These are phyloP conservation scores for Diachrysia chrysitis DNA, from an alignment of 2,888 invertebrate species.

Conservation along the genomic window DNA sequence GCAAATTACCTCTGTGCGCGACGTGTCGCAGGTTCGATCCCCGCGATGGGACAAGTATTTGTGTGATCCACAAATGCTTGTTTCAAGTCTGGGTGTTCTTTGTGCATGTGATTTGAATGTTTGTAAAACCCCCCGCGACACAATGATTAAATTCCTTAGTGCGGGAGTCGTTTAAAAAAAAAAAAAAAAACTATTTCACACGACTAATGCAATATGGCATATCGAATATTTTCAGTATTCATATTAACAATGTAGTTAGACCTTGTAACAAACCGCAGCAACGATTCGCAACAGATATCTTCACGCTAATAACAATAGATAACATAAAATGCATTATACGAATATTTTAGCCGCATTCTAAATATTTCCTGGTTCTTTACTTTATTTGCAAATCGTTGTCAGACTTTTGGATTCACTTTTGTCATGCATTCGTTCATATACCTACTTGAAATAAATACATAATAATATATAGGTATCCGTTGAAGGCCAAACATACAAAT, in stretches of 20 bases:
- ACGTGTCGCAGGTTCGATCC: no score
- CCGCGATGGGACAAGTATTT: no score
- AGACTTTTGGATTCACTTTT: neutral
- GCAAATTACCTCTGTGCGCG: no score
- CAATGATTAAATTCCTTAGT: no score
- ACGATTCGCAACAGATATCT: neutral
- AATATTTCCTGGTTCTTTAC: neutral
- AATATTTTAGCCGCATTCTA: neutral
- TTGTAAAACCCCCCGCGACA: no score
- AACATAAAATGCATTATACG: constrained; percentile 2
- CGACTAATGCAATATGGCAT: neutral
- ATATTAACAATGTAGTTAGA: neutral
- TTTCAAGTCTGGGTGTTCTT: no score
- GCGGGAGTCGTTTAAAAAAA: no score
- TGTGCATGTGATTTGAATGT: no score
- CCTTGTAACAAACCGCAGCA: constrained; percentile 2
- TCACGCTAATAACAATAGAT: neutral
- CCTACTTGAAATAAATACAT: constrained; percentile 4
- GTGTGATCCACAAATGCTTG: no score
- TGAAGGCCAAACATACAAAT: constrained; percentile 20
- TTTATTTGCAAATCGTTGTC: neutral
- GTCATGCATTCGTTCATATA: neutral
- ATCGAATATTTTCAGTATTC: constrained; percentile 4
- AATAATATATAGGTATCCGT: neutral
- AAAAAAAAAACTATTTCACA: no score